These are phyloP conservation scores for Andinoacara biseriatus DNA, from an alignment of 2,113 vertebrate genomes.

Conservation along the genomic window DNA sequence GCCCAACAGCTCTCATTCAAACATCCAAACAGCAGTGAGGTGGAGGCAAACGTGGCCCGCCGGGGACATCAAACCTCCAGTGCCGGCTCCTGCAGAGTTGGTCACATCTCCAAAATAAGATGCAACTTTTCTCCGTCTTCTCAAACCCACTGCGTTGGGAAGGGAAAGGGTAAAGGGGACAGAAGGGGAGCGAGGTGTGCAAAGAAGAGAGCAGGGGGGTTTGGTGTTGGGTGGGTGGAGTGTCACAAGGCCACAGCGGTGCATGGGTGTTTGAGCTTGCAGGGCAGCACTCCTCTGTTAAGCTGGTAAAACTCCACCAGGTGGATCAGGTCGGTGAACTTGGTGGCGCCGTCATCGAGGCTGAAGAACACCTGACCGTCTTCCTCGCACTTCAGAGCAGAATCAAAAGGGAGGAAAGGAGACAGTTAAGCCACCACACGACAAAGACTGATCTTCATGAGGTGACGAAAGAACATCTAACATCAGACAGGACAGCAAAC, in stretches of 20 bases:
- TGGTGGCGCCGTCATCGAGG: constrained; percentile 96
- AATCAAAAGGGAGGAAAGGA: background rate
- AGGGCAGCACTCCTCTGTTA: constrained; percentile 97
- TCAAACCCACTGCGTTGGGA: constrained; percentile 24
- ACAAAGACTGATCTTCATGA: background rate
- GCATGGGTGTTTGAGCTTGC: constrained; percentile 98
- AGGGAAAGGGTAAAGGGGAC: constrained; percentile 9
- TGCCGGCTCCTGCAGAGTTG: background rate
- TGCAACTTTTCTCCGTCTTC: constrained; percentile 37
- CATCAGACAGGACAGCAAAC: background rate
- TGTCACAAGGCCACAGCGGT: constrained; percentile 98
- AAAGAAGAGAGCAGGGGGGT: constrained; percentile 40
- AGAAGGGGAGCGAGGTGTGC: constrained; percentile 52
- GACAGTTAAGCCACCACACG: constrained; percentile 2
- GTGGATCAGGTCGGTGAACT: constrained; percentile 98
- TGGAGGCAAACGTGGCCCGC: constrained; percentile 19
- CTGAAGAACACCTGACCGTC: constrained; percentile 97
- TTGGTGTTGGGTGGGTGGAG: constrained; percentile 15
- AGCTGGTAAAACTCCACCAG: constrained; percentile 99
- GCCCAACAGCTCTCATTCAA: background rate
- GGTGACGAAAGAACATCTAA: background rate
- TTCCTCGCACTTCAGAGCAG: constrained; percentile 87
- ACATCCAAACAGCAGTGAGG: constrained; percentile 43
- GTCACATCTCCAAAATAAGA: constrained; percentile 34
- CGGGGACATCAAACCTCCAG: background rate